A percentile compares a stretch with the other conserved stretches of the same genome.
Evolutionary conservation across 2,797 vertebrate species (phyloP).

Genomic region (Anguilla marmorata): DNA sequence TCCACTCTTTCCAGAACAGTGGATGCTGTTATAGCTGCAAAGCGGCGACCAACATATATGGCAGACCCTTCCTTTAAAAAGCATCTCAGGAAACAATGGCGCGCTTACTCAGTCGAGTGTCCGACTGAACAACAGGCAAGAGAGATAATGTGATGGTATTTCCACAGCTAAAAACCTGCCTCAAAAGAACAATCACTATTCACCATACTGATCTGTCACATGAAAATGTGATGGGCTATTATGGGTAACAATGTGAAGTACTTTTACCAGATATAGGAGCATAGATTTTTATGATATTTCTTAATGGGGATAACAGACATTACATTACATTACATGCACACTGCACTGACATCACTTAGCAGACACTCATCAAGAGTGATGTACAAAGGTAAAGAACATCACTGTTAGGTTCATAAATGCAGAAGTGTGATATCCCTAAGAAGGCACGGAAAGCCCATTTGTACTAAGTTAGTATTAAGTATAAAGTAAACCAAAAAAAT

Average conservation of each 20-base stretch:
- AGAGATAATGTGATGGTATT: neutral
- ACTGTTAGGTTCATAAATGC: neutral
- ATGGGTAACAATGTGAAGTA: neutral
- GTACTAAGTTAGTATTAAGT: no score
- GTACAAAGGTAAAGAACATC: neutral
- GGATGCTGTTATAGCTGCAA: no score
- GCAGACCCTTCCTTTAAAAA: slow-evolving; percentile 27
- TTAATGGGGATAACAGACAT: neutral
- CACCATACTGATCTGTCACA: neutral
- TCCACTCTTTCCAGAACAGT: no score
- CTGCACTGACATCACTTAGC: neutral
- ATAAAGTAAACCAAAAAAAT: no score
- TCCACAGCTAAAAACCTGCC: neutral
- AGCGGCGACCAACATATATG: slow-evolving; percentile 32
- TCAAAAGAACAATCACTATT: neutral
- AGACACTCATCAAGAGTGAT: neutral
- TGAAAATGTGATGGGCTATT: neutral
- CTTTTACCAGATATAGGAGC: neutral
- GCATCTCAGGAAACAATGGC: slow-evolving; percentile 29
- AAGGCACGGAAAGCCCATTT: no score
- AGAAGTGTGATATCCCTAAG: neutral
- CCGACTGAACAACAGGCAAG: neutral
- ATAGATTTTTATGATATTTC: neutral
- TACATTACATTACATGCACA: neutral
- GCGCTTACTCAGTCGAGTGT: slow-evolving; percentile 21